Evolutionary conservation across 1,140 invertebrate species (phyloP), one percentile per base, ranked within the genome.

Genomic region (Reticulitermes speratus): DNA sequence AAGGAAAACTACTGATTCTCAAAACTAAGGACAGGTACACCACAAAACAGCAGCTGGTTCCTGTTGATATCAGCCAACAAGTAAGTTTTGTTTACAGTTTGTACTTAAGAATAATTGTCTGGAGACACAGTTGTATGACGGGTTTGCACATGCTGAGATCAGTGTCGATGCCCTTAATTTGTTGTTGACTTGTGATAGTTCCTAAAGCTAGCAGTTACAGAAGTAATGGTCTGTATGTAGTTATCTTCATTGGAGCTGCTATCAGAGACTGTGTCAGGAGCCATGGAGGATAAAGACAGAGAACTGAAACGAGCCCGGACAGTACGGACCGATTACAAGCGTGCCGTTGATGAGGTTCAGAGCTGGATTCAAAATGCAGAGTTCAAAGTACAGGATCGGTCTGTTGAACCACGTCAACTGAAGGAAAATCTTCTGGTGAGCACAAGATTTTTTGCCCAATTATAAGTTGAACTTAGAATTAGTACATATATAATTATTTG

Each of bases 221-320:
- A 48, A 21, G 14, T 55, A 55, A 55, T 55, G 52, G 19, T 21
- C 11, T 11, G 14, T 55, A 1, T 55, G 12, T 83, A 90, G 90
- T 91, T 96, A 87, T 96, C 95, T 5, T 92, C 94, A 85, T 92
- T 97, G 87, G 96, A 97, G 91, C 91, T 98, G 82, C 92, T 95
- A n/a, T 93, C 95, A 45, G 97, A 98, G 90, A 93, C 94, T 84
- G 93, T 96, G 30, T 92, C 93, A 59, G 94, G 94, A 87, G 93
- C 93, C 16, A 96, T 97, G 95, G 97, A 97, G 88, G 96, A 97
- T 88, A 97, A 97, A 90, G 94, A 96, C 88, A 93, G 95, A 89
- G 96, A 97, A 90, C 95, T 96, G 90, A 97, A 97, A 89, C 94
- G 96, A 83, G 97, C 97, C 14, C 94, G 94, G 88, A 97, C 96